A percentile compares a stretch with the other conserved stretches of the same genome.
Conservation (phyloP, 2,888 invertebrate genomes). For the Orthosia cruda region DNA sequence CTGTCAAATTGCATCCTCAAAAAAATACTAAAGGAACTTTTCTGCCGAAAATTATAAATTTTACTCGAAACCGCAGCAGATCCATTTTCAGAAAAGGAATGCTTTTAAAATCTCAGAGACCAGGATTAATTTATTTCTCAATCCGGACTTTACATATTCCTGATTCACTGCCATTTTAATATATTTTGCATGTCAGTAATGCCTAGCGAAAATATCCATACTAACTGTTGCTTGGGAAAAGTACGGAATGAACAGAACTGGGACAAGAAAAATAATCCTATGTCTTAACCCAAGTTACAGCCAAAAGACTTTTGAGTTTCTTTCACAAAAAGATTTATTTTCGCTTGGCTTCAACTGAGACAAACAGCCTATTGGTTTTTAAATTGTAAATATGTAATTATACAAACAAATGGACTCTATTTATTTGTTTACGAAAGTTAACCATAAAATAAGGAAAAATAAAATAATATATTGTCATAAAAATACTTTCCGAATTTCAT, state of each 20-base stretch:
- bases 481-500: constrained; percentile 42
- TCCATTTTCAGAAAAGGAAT: background rate
- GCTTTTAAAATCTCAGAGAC: background rate
- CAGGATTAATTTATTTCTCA: constrained; percentile 38
- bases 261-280: too few relatives aligned
- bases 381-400: constrained; percentile 46
- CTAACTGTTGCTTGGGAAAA: too few relatives aligned
- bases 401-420: constrained; percentile 39
- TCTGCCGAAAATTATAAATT: background rate
- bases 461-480: constrained; percentile 9
- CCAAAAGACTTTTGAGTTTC: too few relatives aligned
- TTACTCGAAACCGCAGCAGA: background rate
- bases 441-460: constrained; percentile 49
- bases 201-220: constrained; percentile 21
- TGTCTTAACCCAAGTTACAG: too few relatives aligned
- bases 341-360: constrained; percentile 12
- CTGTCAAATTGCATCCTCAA: background rate
- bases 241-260: too few relatives aligned
- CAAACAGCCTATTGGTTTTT: constrained; percentile 8
- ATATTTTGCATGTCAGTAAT: constrained; percentile 2
- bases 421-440: constrained; percentile 60
- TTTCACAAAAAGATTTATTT: background rate
- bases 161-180: constrained; percentile 55
- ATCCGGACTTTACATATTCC: constrained; percentile 23
- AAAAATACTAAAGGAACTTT: background rate